These are phyloP conservation scores for Sylvietta virens DNA, from an alignment of 2,113 vertebrate species.

Conservation along the genomic window DNA sequence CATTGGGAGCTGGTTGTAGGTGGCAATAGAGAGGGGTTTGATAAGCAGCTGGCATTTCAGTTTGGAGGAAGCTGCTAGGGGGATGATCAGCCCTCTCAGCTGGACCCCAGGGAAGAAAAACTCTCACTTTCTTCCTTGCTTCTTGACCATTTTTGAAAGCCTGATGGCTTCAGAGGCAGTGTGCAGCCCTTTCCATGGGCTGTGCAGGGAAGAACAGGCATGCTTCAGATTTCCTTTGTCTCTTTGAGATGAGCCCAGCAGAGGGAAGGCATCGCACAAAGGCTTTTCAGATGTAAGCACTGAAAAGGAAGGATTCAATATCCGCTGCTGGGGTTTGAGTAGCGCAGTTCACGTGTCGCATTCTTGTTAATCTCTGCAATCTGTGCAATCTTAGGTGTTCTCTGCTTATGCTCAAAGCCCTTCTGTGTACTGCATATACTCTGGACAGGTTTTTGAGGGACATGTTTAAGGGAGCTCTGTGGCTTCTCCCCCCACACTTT, in stretches of 20 bases:
- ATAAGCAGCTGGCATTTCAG: neutral
- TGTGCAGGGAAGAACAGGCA: neutral
- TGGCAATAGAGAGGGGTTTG: neutral
- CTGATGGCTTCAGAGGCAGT: neutral
- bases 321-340: slow-evolving; percentile 9
- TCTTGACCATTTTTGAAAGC: neutral
- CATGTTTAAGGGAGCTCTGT: neutral
- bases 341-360: neutral
- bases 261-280: neutral
- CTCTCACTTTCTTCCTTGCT: neutral
- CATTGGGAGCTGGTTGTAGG: neutral
- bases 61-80: neutral
- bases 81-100: neutral
- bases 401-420: neutral
- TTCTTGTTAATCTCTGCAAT: slow-evolving; percentile 12
- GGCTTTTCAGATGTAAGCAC: neutral
- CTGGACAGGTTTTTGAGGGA: neutral
- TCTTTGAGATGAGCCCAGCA: neutral
- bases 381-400: neutral
- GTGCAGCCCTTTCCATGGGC: neutral
- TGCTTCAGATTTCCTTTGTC: neutral
- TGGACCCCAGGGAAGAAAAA: neutral
- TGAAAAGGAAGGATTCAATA: slow-evolving; percentile 45
- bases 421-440: neutral
- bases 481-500: neutral